Conservation (phyloP, 37 sponge, comb jelly and placozoan genomes). For the Beroe ovata region DNA sequence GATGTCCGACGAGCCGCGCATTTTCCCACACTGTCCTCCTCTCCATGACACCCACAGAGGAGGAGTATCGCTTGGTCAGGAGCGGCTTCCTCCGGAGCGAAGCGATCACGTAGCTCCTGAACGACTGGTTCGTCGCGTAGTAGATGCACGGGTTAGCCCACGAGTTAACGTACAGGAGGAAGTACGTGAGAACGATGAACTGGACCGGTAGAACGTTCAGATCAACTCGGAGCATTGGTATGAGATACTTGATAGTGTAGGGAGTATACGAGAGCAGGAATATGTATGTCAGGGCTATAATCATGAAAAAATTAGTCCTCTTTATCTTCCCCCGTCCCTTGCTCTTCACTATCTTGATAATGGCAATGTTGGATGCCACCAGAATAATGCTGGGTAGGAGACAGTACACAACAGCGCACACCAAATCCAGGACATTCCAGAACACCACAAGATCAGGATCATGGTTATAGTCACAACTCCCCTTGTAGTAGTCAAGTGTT, state of each 20-base stretch:
- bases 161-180: slow-evolving; percentile 38
- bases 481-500: background rate
- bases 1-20: too few relatives aligned
- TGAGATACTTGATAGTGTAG: slow-evolving; percentile 43
- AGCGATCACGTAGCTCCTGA: background rate
- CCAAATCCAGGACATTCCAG: slow-evolving; percentile 7
- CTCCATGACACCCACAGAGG: too few relatives aligned
- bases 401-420: slow-evolving; percentile 24
- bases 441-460: background rate
- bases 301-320: background rate
- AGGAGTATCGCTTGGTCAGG: too few relatives aligned
- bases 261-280: slow-evolving; percentile 17
- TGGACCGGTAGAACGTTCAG: background rate
- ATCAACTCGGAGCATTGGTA: background rate
- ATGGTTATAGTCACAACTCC: slow-evolving; percentile 46
- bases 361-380: background rate
- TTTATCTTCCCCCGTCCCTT: slow-evolving; percentile 17
- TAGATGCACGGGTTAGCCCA: slow-evolving; percentile 35
- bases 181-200: slow-evolving; percentile 35
- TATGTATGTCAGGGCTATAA: background rate
- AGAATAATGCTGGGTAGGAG: background rate
- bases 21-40: too few relatives aligned
- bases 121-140: slow-evolving; percentile 10
- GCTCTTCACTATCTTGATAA: slow-evolving; percentile 12
- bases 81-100: too few relatives aligned